Evolutionary conservation across 2,888 invertebrate genomes (phyloP).

Genomic region (Parnassius glacialis): DNA sequence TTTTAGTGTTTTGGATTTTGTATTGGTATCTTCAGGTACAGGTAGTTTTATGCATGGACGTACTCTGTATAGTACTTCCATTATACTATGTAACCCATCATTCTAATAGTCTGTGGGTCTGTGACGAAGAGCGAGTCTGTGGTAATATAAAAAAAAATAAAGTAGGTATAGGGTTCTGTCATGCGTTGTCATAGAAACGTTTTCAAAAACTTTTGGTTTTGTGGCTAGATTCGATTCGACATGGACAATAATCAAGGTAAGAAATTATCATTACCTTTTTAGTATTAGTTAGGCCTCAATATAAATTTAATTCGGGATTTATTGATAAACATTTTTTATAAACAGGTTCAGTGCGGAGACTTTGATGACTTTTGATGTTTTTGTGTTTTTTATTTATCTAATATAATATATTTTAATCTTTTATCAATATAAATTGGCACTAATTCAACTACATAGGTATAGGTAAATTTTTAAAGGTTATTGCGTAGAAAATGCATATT

Average conservation of each 20-base stretch:
- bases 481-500: too few relatives aligned
- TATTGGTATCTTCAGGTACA: too few relatives aligned
- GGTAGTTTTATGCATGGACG: too few relatives aligned
- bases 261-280: conserved; percentile 35
- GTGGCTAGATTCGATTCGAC: conserved; percentile 70
- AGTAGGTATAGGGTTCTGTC: conserved; percentile 46
- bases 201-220: conserved; percentile 70
- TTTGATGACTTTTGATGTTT: conserved; percentile 32
- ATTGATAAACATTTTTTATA: conserved; percentile 1
- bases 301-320: not conserved
- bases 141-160: not conserved
- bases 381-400: too few relatives aligned
- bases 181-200: conserved; percentile 81
- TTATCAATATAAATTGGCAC: too few relatives aligned
- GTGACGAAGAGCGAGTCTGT: conserved; percentile 40
- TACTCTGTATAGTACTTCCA: too few relatives aligned
- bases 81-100: too few relatives aligned
- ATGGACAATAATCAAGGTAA: conserved; percentile 75
- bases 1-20: too few relatives aligned
- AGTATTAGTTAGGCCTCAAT: not conserved
- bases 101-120: too few relatives aligned
- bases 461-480: too few relatives aligned
- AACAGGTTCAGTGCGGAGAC: conserved; percentile 44
- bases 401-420: too few relatives aligned
- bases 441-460: too few relatives aligned